These are phyloP conservation scores for Cyanistes caeruleus DNA, from an alignment of 2,113 vertebrate species.

Conservation along the genomic window DNA sequence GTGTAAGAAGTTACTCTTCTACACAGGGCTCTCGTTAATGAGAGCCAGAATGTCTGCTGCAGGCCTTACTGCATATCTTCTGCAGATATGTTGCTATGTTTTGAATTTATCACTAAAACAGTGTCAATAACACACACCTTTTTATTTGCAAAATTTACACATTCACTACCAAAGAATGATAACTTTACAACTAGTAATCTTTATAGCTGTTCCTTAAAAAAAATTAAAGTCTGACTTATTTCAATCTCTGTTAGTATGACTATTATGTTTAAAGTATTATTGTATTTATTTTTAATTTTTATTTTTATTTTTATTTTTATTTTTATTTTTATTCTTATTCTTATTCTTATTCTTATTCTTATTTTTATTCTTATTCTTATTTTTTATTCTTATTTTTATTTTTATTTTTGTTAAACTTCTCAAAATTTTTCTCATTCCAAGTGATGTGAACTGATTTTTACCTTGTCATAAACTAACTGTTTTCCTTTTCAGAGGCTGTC, in stretches of 20 bases:
- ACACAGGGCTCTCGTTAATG: background rate
- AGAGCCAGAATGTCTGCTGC: background rate
- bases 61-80: background rate
- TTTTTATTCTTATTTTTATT: background rate
- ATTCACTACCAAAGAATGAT: fast-evolving
- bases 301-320: background rate
- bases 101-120: background rate
- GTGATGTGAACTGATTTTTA: background rate
- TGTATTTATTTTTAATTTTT: background rate
- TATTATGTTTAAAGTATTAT: background rate
- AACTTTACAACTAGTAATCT: background rate
- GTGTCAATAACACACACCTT: background rate
- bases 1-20: background rate
- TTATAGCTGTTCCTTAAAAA: background rate
- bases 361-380: background rate
- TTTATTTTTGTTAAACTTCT: background rate
- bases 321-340: background rate
- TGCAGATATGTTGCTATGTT: background rate
- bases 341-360: too few relatives aligned
- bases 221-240: background rate
- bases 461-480: background rate
- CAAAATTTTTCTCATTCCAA: background rate
- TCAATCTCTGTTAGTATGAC: background rate
- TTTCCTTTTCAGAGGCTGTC: background rate
- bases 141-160: background rate